These are phyloP conservation scores for Choloepus didactylus DNA, from an alignment of 2,797 vertebrate species.

Conservation along the genomic window DNA sequence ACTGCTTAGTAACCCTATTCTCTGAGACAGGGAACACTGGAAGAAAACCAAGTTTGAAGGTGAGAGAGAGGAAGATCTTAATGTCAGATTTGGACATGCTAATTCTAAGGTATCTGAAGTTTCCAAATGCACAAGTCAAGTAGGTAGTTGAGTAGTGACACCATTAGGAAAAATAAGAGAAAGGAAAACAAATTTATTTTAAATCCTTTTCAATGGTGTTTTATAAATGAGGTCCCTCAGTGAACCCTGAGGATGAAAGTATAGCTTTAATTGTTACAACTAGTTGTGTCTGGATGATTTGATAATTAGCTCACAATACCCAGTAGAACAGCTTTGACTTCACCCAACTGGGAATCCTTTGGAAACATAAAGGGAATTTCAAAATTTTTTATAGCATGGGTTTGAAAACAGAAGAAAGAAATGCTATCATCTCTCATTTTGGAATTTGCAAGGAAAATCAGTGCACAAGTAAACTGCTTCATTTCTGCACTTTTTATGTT, in stretches of 20 bases:
- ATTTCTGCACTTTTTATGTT: neutral
- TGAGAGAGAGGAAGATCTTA: neutral
- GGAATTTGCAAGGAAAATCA: neutral
- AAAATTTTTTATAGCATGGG: neutral
- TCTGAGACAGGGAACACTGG: neutral
- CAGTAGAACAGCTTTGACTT: constrained; percentile 53
- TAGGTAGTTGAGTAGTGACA: neutral
- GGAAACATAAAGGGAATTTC: constrained; percentile 16
- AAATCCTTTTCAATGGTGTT: neutral
- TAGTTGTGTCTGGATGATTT: neutral
- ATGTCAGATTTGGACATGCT: neutral
- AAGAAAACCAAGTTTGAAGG: neutral
- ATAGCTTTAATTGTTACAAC: constrained; percentile 15
- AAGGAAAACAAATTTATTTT: neutral
- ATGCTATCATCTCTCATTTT: neutral
- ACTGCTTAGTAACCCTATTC: neutral
- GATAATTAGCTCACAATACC: constrained; percentile 48
- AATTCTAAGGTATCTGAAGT: neutral
- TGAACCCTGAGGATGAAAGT: neutral
- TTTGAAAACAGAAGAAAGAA: constrained; percentile 50
- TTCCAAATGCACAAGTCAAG: constrained; percentile 16
- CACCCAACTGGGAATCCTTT: constrained; percentile 4
- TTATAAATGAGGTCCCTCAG: neutral
- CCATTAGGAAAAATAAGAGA: neutral
- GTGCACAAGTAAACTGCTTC: neutral